Conservation (phyloP, 2,113 vertebrate species). For the Xiphias gladius region DNA sequence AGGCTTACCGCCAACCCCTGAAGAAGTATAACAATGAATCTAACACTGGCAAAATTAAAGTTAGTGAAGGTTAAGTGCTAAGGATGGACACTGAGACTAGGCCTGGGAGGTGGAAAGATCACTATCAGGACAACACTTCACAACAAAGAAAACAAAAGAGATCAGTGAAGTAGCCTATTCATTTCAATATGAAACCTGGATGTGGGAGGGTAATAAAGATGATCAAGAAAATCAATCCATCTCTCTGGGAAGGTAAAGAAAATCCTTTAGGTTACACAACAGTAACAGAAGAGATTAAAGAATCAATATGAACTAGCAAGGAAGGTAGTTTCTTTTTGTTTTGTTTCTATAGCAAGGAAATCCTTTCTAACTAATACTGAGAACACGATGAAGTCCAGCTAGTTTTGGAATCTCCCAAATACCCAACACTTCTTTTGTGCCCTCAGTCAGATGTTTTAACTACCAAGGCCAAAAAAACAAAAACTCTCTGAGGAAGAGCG, state of each 20-base stretch:
- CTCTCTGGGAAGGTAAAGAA: conserved; percentile 23
- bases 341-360: conserved; percentile 14
- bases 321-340: conserved; percentile 5
- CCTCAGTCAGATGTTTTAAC: conserved; percentile 27
- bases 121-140: not conserved
- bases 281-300: conserved; percentile 27
- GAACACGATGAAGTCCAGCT: conserved; percentile 24
- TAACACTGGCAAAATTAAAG: not conserved
- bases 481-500: conserved; percentile 32
- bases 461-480: conserved; percentile 34
- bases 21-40: not conserved
- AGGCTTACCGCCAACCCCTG: not conserved
- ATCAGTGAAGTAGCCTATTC: not conserved
- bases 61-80: not conserved
- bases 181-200: conserved; percentile 8
- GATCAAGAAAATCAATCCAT: conserved; percentile 46
- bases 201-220: conserved; percentile 28
- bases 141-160: not conserved
- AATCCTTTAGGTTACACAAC: conserved; percentile 39
- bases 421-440: conserved; percentile 29
- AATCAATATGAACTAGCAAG: not conserved
- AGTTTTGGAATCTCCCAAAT: conserved; percentile 44
- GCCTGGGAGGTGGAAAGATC: not conserved
- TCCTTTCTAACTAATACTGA: not conserved
- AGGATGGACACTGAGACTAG: not conserved